A percentile compares a stretch with the other conserved stretches of the same genome.
These are phyloP conservation scores for Xiphophorus hellerii DNA, from an alignment of 2,113 vertebrate species.

Conservation along the genomic window DNA sequence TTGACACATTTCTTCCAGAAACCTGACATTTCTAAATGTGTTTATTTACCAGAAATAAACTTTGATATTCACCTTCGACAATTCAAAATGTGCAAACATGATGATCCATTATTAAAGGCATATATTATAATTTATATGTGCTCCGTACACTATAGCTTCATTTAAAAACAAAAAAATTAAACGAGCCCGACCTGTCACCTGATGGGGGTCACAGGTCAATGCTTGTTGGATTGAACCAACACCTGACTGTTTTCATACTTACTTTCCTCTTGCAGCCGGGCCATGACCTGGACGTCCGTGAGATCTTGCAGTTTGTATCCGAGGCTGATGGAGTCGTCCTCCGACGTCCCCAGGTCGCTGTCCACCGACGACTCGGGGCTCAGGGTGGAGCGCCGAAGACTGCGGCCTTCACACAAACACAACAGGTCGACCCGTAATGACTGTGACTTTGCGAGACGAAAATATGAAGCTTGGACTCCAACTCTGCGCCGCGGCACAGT, in stretches of 20 bases:
- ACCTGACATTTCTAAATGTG: too few relatives aligned
- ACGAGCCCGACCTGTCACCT: too few relatives aligned
- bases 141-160: too few relatives aligned
- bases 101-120: too few relatives aligned
- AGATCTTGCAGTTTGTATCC: constrained; percentile 96
- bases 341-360: constrained; percentile 84
- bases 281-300: constrained; percentile 97
- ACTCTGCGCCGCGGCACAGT: not conserved
- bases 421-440: not conserved
- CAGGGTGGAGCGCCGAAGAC: constrained; percentile 78
- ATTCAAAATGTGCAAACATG: too few relatives aligned
- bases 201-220: too few relatives aligned
- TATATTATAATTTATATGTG: too few relatives aligned
- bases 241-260: constrained; percentile 49
- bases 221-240: not conserved
- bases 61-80: too few relatives aligned
- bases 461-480: not conserved
- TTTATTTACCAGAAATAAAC: too few relatives aligned
- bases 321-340: constrained; percentile 88
- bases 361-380: constrained; percentile 88
- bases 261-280: constrained; percentile 97
- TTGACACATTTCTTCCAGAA: too few relatives aligned
- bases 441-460: not conserved
- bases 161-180: too few relatives aligned
- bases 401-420: constrained; percentile 70